Evolutionary conservation across 1,140 invertebrate genomes (phyloP), one percentile per base, ranked within the genome.

Genomic region (Drosophila setifemur): DNA sequence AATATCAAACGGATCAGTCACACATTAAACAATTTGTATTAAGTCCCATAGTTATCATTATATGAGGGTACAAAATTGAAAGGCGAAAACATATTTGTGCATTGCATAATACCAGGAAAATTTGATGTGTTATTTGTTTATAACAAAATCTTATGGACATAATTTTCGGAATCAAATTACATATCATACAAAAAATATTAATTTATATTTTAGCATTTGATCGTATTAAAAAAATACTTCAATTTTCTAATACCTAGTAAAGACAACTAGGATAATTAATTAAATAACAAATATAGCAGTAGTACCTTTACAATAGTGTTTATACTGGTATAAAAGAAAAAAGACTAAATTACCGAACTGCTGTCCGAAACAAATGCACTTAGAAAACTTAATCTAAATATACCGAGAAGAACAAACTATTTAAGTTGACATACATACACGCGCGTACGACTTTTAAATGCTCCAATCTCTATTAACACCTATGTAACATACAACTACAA

Each of bases 271-370:
- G 48, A 57, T 49, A 49, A 49, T 48, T 40, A 18, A n/a, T 42
- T 52, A 9, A 37, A 47, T 33, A 49, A 18, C 8, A 55, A 53
- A 60, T 43, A 29, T 16, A 39, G 45, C 21, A 23, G 16, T 37
- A 18, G 53, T 82, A 82, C 77, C 77, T 82, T 82, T 83, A 72
- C 42, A 58, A 74, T 79, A 82, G 77, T 82, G 77, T 82, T 82
- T 83, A 83, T 82, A 77, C 66, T 77, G 74, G 64, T 77, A 71
- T 69, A 73, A 77, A 82, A 77, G 57, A 77, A 82, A 82, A 82
- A 82, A 82, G 77, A 82, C 77, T 82, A 83, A 82, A 43, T 71
- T 58, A 68, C 48, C 49, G 43, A 58, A 39, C 71, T 77, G 26
- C 25, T 57, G 66, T 44, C 57, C 54, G 52, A 47, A 69, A 58